Conservation (phyloP, 2,797 vertebrate species). For the Sus cebifrons region DNA sequence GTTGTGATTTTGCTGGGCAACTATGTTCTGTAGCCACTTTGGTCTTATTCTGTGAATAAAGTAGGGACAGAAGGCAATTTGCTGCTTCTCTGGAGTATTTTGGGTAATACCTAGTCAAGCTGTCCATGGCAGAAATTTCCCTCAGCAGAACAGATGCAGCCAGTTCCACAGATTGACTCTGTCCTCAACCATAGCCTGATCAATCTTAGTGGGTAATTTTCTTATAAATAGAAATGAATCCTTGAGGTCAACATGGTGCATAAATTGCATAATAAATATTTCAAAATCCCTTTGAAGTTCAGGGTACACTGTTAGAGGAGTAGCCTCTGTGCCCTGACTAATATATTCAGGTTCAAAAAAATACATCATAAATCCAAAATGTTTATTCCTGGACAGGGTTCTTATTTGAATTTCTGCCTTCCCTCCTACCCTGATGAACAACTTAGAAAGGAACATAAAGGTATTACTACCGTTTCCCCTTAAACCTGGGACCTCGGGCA, state of each 20-base stretch:
- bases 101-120: slow-evolving; percentile 61
- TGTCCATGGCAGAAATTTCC: slow-evolving; percentile 68
- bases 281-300: slow-evolving; percentile 40
- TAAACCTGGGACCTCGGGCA: neutral
- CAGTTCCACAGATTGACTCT: slow-evolving; percentile 60
- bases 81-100: slow-evolving; percentile 73
- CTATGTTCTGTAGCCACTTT: slow-evolving; percentile 29
- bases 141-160: slow-evolving; percentile 67
- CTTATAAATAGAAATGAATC: slow-evolving; percentile 65
- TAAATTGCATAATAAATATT: slow-evolving; percentile 55
- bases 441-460: neutral
- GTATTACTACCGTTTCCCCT: neutral
- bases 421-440: neutral
- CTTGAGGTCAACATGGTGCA: neutral
- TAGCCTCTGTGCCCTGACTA: neutral
- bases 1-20: slow-evolving; percentile 43
- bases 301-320: neutral
- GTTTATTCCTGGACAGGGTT: slow-evolving; percentile 9
- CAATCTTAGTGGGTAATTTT: slow-evolving; percentile 43
- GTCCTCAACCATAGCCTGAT: slow-evolving; percentile 49
- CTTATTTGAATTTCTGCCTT: slow-evolving; percentile 58
- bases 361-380: slow-evolving; percentile 3
- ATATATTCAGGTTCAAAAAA: slow-evolving; percentile 46
- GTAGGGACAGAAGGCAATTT: slow-evolving; percentile 55
- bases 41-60: slow-evolving; percentile 61